Base-by-base conservation (phyloP, 2,888 invertebrate species). In the Penaeus monodon region DNA sequence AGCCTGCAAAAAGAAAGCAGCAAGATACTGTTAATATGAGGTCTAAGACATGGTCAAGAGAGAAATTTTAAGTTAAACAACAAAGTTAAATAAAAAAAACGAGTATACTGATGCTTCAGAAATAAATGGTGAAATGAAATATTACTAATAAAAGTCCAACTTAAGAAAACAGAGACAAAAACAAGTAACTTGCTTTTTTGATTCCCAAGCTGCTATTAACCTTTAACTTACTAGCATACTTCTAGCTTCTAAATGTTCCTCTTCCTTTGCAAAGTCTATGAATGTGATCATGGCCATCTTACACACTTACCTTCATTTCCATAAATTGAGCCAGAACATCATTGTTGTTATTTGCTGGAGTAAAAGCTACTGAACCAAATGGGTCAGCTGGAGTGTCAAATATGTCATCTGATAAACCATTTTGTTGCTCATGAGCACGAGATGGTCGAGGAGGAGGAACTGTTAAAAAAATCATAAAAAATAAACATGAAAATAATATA, bases 1-100 rank as follows among this genome's bases (percentile, higher is more conserved):
- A 93, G 96, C 97, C 97, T 98, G 94, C 81, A 93, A 94, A 78
- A 20, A 24, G 70, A 8, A 29, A 70, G 27, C 22, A 24, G 12
- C 70, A 29, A 20, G 14, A 17, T 70, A 44, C 44, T 44, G 29
- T 70, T 70, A 29, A 14, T 70, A 70, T 70, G 70, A n/a, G n/a
- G 24, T 70, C 14, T 70, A 70, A 27, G n/a, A 70, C 6, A 70
- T 20, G 70, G 24, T 14, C n/a, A 68, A 12, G 70, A 24, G n/a
- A 22, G 70, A 68, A 68, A 29, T n/a, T 1, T 68, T 0, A 24
- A 68, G n/a, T 14, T n/a, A 0, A 27, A 24, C 29, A 70, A 70
- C 22, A 1, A 2, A 22, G 70, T 22, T 14, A 24, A 70, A 70
- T 14, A 20, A 29, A 70, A 22, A 68, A 70, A 70, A 14, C 4